Percentiles rank a stretch among this genome's conserved stretches.
phyloP scores from a whole-genome alignment of 2,113 vertebrate genomes.

The Phyllostomus discolor region DNA sequence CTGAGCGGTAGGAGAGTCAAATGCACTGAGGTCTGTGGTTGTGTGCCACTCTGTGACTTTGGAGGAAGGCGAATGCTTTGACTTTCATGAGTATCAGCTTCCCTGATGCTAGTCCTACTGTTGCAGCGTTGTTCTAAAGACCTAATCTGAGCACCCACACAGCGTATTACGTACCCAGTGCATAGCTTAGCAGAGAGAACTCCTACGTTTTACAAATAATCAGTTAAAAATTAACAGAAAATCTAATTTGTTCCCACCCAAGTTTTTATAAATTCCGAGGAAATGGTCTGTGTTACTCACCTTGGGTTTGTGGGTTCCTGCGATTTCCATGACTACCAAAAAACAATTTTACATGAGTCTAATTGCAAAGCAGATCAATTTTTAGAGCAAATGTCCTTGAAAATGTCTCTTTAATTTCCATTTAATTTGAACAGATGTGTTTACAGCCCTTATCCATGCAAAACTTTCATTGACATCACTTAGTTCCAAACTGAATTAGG shows the following conservation, averaged over 20 bases:
- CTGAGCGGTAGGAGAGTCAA: neutral
- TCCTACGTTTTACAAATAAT: neutral
- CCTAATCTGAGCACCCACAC: neutral
- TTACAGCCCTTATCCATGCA: neutral
- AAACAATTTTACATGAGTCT: conserved; percentile 22
- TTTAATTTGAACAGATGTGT: conserved; percentile 48
- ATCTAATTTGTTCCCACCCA: neutral
- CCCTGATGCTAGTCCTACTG: neutral
- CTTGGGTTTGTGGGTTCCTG: neutral
- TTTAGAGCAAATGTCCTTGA: conserved; percentile 39
- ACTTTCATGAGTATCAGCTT: neutral
- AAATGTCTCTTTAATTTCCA: conserved; percentile 48
- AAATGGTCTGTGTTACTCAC: neutral
- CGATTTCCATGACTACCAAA: conserved; percentile 11
- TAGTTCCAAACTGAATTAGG: conserved; percentile 31
- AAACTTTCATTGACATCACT: conserved; percentile 21
- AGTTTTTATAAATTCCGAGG: conserved; percentile 2
- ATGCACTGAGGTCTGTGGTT: neutral
- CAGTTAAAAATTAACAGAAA: neutral
- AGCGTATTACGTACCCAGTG: neutral
- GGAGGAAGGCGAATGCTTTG: neutral
- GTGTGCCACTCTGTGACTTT: neutral
- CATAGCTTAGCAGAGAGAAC: neutral
- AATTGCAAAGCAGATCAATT: conserved; percentile 29
- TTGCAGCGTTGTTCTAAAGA: neutral